Conservation (phyloP, 1,140 invertebrate species). For the fruit fly (Drosophila melanogaster) region DNA sequence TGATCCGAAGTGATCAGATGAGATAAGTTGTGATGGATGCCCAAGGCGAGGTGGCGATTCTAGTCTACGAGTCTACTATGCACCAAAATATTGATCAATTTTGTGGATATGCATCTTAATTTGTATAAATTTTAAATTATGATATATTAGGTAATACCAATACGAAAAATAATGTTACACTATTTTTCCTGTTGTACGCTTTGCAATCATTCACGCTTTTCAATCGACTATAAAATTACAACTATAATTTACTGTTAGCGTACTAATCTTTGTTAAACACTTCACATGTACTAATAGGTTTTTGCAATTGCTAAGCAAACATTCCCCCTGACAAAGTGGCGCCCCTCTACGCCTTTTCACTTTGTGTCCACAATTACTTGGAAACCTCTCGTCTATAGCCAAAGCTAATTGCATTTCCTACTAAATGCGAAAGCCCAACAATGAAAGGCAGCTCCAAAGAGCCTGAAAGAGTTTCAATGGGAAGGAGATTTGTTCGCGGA, state of each 20-base stretch:
- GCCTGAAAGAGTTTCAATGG: background rate
- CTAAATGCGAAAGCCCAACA: conserved; percentile 52
- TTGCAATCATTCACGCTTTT: background rate
- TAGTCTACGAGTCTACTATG: background rate
- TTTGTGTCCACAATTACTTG: conserved; percentile 25
- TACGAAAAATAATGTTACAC: background rate
- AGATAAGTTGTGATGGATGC: conserved; percentile 13
- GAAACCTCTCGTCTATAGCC: conserved; percentile 33
- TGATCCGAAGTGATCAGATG: conserved; percentile 23
- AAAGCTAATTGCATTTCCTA: conserved; percentile 55
- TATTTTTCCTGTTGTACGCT: background rate
- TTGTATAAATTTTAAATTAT: too few species aligned
- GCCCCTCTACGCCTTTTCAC: conserved; percentile 10
- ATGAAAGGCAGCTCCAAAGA: conserved; percentile 17
- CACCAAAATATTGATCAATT: too few species aligned
- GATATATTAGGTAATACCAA: too few species aligned
- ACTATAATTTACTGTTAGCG: background rate
- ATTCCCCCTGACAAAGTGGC: conserved; percentile 15
- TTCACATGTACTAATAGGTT: conserved; percentile 26
- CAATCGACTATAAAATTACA: conserved; percentile 1
- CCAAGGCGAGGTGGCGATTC: conserved; percentile 22
- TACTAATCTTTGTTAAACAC: background rate
- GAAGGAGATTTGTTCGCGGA: conserved; percentile 31
- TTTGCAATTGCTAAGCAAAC: conserved; percentile 28
- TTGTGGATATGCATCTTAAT: too few species aligned